These are phyloP conservation scores for Xylocopa sonorina DNA, from an alignment of 1,140 invertebrate species.

Conservation along the genomic window DNA sequence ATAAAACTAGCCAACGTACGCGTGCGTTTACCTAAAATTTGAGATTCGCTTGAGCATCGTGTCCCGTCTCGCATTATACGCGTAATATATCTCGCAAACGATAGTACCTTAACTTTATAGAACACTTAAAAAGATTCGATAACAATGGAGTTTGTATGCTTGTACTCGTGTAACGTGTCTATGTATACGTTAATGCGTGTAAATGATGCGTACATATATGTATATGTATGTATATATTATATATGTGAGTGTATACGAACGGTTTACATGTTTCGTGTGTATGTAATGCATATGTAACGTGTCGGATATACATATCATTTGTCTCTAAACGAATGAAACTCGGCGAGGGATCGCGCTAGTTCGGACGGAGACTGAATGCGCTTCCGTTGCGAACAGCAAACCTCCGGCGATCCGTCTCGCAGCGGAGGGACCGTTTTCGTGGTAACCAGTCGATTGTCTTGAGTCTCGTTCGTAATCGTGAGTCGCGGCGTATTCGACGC, in stretches of 20 bases:
- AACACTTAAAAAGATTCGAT: constrained; percentile 41
- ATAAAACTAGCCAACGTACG: constrained; percentile 3
- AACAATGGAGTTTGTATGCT: constrained; percentile 45
- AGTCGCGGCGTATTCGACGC: neutral
- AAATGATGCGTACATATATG: neutral
- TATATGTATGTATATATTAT: neutral
- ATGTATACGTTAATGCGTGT: neutral
- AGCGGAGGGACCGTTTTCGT: neutral
- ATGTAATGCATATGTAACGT: neutral
- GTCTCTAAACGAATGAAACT: neutral
- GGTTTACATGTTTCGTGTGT: neutral
- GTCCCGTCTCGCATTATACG: neutral
- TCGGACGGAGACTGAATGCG: neutral
- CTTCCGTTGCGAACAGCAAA: constrained; percentile 1
- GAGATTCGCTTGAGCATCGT: constrained; percentile 39
- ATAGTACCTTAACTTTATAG: constrained; percentile 27
- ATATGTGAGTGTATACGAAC: neutral
- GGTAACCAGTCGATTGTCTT: constrained; percentile 24
- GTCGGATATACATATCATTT: neutral
- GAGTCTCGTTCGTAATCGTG: neutral
- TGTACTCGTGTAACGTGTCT: neutral
- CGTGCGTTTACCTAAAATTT: neutral
- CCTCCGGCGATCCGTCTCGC: neutral
- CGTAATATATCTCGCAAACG: constrained; percentile 10
- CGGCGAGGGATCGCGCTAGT: neutral